Base-by-base conservation (phyloP, 2,888 invertebrate genomes). In the Desoria tigrina region DNA sequence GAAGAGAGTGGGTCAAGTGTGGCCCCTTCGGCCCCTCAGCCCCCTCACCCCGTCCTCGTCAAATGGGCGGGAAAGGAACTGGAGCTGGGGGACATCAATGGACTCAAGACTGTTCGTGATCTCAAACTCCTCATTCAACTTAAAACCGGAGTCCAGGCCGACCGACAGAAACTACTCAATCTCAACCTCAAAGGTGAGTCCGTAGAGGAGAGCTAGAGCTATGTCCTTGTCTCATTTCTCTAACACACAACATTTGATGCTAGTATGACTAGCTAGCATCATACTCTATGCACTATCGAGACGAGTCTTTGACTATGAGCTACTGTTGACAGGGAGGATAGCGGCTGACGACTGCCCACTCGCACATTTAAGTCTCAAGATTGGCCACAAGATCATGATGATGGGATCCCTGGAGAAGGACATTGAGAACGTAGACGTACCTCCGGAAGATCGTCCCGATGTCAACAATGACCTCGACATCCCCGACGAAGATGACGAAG, bases 31-130 rank as follows among this genome's bases (percentile, higher is more conserved):
- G n/a, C n/a, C 32, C 11, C 32, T 11, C 32, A 32, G 11, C 32
- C 32, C 32, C 32, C 32, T 32, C 32, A 32, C 11, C 32, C 32
- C 4, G 32, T 32, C 32, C 32, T 32, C 11, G 32, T 96, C 9
- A 95, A 95, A 84, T 97, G 95, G 94, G 90, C 90, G 80, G 94
- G 93, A 58, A 90, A 92, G 78, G 95, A 96, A 80, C 93, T 86
- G 79, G 86, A 86, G 74, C 86, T 96, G 69, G 83, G 84, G 53
- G 87, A 89, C 79, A 82, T 95, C 69, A 84, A 86, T 16, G 87
- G 86, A 56, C 90, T 92, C 77, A 92, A 90, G 1, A 90, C 96
- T 0, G 86, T 86, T 53, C 79, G 80, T 21, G 87, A 88, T 80
- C 82, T 97, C 72, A 95, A 95, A 81, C 86, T 88, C 77, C 87